phyloP scores from a whole-genome alignment of 2,113 vertebrate species.

The Podiceps cristatus region DNA sequence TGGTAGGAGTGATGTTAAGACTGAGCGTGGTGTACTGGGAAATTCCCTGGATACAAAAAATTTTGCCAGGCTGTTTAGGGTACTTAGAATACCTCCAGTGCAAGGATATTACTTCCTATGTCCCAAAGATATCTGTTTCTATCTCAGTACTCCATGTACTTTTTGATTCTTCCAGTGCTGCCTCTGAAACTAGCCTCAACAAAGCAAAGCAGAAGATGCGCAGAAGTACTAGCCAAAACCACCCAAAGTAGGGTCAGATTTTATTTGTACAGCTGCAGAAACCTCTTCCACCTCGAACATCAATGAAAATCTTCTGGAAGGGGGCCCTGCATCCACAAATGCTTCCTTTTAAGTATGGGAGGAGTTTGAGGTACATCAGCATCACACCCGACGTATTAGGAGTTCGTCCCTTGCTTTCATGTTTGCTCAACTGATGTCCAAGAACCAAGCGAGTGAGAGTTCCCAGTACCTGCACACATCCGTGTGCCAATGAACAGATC shows the following conservation, averaged over 20 bases:
- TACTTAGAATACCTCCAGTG: neutral
- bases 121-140: neutral
- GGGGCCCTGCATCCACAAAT: neutral
- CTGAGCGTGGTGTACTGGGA: neutral
- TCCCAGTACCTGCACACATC: neutral
- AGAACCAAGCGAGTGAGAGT: neutral
- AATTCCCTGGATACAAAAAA: neutral
- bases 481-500: accelerated
- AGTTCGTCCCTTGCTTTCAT: neutral
- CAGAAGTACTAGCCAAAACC: neutral
- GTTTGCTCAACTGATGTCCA: neutral
- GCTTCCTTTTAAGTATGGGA: neutral
- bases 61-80: neutral
- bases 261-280: neutral
- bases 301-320: neutral
- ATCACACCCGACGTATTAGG: neutral
- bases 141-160: neutral
- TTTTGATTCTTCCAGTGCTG: neutral
- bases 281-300: neutral
- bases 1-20: neutral
- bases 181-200: neutral
- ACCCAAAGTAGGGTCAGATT: neutral
- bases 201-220: neutral
- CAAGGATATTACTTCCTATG: neutral
- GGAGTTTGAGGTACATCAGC: neutral